Evolutionary conservation across 2,113 vertebrate species (phyloP), one percentile per base, ranked within the genome.

Genomic region (Onychostoma macrolepis): DNA sequence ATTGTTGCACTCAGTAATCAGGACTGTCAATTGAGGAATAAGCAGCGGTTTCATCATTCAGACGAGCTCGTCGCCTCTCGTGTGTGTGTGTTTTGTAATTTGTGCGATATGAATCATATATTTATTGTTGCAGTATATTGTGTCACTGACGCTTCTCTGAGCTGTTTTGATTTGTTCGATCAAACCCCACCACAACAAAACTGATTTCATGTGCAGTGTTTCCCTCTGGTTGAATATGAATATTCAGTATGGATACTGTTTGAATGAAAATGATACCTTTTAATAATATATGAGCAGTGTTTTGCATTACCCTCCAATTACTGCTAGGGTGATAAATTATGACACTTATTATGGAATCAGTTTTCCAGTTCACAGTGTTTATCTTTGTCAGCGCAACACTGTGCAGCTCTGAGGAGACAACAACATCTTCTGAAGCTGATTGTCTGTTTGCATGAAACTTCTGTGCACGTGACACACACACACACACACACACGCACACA

Each of bases 31-130:
- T n/a, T 86, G 45, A 86, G 43, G 58, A 24, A 86, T 71, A 28
- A 86, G 75, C 67, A 77, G 86, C 56, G 6, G 21, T 82, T 83
- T 88, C 82, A 83, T 88, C 67, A 83, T 53, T 30, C 9, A 28
- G 36, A 24, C 33, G 41, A 83, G 85, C 76, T 50, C 28, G 43
- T 36, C 11, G 33, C 41, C 45, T 83, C 33, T 69, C 10, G n/a
- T 77, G 69, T 81, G 84, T 75, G 71, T 69, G 61, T 45, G 67
- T 41, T 12, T 67, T 88, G 81, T 86, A 45, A 72, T 80, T 63
- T 43, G 69, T 19, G 67, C 26, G 45, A 83, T 85, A 77, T 83
- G 79, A 85, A 82, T 28, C 87, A 83, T 86, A 77, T 74, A 83
- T 88, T 78, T 83, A 48, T 67, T 88, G 72, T 79, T 88, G 15